phyloP scores from a whole-genome alignment of 2,797 vertebrate genomes.

The Onychomys leucogaster region DNA sequence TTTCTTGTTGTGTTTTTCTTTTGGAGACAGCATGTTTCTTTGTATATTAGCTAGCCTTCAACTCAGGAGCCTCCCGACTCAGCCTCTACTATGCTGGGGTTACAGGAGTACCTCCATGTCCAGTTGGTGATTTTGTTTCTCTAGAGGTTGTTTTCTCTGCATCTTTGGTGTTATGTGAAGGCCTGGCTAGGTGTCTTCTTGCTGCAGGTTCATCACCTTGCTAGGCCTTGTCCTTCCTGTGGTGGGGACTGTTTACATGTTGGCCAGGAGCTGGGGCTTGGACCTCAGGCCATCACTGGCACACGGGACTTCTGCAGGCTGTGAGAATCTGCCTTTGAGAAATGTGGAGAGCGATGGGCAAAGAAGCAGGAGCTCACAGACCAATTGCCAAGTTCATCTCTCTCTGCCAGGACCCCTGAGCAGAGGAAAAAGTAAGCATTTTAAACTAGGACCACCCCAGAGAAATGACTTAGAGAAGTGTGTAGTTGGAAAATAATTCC shows the following conservation, averaged over 20 bases:
- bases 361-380: rapidly evolving
- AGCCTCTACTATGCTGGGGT: not conserved
- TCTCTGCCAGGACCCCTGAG: rapidly evolving
- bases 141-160: not conserved
- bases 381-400: rapidly evolving
- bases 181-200: not conserved
- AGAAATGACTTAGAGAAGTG: not conserved
- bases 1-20: not conserved
- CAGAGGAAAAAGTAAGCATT: conserved; percentile 66
- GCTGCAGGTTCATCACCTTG: conserved; percentile 76
- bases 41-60: too few relatives aligned
- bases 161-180: not conserved
- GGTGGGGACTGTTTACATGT: conserved; percentile 75
- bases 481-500: not conserved
- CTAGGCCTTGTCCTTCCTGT: conserved; percentile 78
- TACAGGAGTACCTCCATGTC: not conserved
- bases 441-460: not conserved
- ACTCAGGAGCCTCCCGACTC: not conserved
- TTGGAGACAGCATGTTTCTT: not conserved
- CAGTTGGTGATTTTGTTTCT: not conserved
- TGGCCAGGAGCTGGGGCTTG: not conserved
- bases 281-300: rapidly evolving
- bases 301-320: not conserved
- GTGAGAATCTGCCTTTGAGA: conserved; percentile 62
- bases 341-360: not conserved